Evolutionary conservation across 2,113 vertebrate genomes (phyloP).

Genomic region (Salvelinus namaycush): DNA sequence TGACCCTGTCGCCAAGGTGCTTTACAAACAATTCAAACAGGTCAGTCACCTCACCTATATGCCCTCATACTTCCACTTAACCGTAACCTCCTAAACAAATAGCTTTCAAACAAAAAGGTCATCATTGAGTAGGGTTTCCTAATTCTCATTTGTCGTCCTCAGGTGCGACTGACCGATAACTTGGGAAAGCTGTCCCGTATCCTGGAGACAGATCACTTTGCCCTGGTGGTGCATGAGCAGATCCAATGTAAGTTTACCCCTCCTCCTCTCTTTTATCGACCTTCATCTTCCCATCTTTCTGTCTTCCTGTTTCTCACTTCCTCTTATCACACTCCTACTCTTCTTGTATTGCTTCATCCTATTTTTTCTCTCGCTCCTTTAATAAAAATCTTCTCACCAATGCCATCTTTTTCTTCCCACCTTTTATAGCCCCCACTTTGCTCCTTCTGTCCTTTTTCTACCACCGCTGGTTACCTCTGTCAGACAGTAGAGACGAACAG

Average conservation of each 20-base stretch:
- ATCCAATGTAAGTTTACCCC: slow-evolving; percentile 84
- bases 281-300: neutral
- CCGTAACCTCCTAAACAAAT: slow-evolving; percentile 30
- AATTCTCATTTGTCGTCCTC: neutral
- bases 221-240: slow-evolving; percentile 92
- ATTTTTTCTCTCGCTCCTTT: neutral
- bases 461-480: neutral
- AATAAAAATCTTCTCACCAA: too few species aligned
- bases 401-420: too few species aligned
- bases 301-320: neutral
- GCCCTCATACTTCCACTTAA: neutral
- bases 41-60: slow-evolving; percentile 59
- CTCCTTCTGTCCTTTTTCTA: too few species aligned
- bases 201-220: slow-evolving; percentile 92
- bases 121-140: neutral
- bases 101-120: too few species aligned
- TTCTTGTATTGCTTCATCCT: slow-evolving; percentile 64
- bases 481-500: neutral
- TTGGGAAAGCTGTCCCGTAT: slow-evolving; percentile 88
- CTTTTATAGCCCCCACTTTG: too few species aligned
- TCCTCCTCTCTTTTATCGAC: neutral
- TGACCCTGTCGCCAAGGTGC: slow-evolving; percentile 86
- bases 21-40: slow-evolving; percentile 94
- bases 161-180: slow-evolving; percentile 86
- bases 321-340: slow-evolving; percentile 33